Evolutionary conservation across 2,113 vertebrate genomes (phyloP).

Genomic region (Seriola aureovittata): DNA sequence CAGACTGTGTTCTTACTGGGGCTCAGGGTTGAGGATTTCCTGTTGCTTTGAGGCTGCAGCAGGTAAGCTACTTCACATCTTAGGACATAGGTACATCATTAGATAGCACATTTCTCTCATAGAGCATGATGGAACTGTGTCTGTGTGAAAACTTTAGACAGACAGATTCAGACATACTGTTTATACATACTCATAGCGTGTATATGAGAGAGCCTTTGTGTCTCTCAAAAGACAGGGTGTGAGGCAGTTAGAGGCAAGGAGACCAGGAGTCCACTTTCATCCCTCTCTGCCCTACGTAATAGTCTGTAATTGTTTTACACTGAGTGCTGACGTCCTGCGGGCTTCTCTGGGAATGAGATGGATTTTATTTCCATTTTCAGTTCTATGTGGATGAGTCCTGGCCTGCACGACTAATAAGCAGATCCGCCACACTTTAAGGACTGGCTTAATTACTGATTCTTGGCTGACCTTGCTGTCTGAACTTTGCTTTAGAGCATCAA

Average conservation of each 20-base stretch:
- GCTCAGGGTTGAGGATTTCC: conserved; percentile 1
- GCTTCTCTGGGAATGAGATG: conserved; percentile 61
- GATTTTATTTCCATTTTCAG: conserved; percentile 75
- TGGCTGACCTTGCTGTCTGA: conserved; percentile 83
- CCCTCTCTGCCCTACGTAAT: conserved; percentile 35
- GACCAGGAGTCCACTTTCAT: conserved; percentile 38
- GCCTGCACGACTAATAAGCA: conserved; percentile 65
- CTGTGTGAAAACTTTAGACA: neutral
- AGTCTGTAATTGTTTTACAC: conserved; percentile 76
- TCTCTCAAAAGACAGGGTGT: conserved; percentile 30
- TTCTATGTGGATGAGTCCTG: conserved; percentile 67
- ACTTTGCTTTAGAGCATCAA: conserved; percentile 81
- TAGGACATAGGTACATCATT: neutral
- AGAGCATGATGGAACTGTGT: neutral
- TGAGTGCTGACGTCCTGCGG: conserved; percentile 64
- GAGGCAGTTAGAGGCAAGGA: conserved; percentile 67
- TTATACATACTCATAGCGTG: neutral
- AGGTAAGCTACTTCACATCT: neutral
- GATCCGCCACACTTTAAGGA: conserved; percentile 73
- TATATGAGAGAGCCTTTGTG: conserved; percentile 14
- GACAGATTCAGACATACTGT: neutral
- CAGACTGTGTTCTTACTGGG: conserved; percentile 12
- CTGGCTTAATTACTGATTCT: conserved; percentile 81
- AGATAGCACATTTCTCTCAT: neutral
- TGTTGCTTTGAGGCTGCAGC: neutral